Conservation (phyloP, 2,797 vertebrate species). For the Phrynocephalus forsythii region DNA sequence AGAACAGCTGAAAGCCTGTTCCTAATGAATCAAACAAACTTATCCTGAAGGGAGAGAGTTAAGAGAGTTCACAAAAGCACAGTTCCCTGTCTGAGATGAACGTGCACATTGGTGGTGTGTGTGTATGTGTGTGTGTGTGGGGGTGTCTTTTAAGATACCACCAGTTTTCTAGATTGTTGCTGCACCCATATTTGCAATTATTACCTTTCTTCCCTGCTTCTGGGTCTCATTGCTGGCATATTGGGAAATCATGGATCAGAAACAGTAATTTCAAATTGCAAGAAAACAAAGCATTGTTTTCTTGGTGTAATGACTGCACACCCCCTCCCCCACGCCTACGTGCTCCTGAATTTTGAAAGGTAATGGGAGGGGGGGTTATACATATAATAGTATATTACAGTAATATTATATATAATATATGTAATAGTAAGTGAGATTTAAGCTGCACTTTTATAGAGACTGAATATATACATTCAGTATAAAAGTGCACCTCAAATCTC, state of each 20-base stretch:
- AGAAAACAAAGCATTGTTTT: conserved; percentile 44
- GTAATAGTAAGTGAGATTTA: no score
- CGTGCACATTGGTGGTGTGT: neutral
- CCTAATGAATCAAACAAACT: conserved; percentile 63
- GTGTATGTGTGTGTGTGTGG: no score
- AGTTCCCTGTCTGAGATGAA: conserved; percentile 35
- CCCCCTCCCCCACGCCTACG: neutral
- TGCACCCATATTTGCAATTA: conserved; percentile 34
- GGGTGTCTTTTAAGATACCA: conserved; percentile 40
- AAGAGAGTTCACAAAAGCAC: neutral
- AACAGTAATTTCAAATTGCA: conserved; percentile 40
- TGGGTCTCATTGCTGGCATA: conserved; percentile 30
- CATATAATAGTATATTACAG: no score
- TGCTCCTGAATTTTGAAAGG: rapidly evolving
- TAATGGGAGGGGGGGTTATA: neutral
- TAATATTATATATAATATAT: no score
- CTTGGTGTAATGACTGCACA: neutral
- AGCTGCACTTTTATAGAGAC: no score
- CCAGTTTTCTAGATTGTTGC: conserved; percentile 60
- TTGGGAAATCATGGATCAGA: conserved; percentile 47
- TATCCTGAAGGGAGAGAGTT: conserved; percentile 47
- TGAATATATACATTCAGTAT: no score
- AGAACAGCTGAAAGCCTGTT: conserved; percentile 67
- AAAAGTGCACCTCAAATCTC: neutral
- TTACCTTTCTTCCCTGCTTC: neutral